Conservation (phyloP, 2,113 vertebrate species). For the Bubo scandiacus region DNA sequence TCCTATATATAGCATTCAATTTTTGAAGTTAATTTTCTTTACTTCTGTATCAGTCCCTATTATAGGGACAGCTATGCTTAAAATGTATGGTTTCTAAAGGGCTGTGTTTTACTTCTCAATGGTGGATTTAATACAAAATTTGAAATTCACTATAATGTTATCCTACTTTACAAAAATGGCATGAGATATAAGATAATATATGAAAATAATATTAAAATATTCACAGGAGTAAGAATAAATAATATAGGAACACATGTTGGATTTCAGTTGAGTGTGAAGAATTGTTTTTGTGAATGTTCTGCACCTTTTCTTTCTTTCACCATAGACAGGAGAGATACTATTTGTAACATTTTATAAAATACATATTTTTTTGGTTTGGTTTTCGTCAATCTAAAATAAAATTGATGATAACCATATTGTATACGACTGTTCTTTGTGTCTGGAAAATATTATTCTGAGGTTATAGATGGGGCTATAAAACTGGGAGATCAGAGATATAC, state of each 20-base stretch:
- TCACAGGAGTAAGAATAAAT: neutral
- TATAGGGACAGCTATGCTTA: neutral
- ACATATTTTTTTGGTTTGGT: neutral
- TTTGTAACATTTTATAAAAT: constrained; percentile 3
- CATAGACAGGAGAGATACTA: neutral
- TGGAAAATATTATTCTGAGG: constrained; percentile 48
- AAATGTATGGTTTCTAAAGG: neutral
- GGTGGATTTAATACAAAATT: neutral
- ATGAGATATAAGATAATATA: neutral
- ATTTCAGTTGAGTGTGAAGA: neutral
- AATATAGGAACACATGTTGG: neutral
- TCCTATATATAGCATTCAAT: constrained; percentile 11
- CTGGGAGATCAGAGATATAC: constrained; percentile 14
- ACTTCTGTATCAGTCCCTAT: neutral
- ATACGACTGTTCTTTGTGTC: neutral
- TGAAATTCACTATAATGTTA: neutral
- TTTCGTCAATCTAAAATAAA: constrained; percentile 41
- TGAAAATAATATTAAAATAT: neutral
- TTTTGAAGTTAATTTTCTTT: neutral
- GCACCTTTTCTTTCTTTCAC: neutral
- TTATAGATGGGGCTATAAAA: constrained; percentile 13
- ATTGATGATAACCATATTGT: constrained; percentile 11
- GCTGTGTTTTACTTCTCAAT: neutral
- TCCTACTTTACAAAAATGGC: neutral
- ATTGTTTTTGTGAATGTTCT: neutral